These are phyloP conservation scores for Liopterus haemorrhoidalis DNA, from an alignment of 2,888 invertebrate species.

Conservation along the genomic window DNA sequence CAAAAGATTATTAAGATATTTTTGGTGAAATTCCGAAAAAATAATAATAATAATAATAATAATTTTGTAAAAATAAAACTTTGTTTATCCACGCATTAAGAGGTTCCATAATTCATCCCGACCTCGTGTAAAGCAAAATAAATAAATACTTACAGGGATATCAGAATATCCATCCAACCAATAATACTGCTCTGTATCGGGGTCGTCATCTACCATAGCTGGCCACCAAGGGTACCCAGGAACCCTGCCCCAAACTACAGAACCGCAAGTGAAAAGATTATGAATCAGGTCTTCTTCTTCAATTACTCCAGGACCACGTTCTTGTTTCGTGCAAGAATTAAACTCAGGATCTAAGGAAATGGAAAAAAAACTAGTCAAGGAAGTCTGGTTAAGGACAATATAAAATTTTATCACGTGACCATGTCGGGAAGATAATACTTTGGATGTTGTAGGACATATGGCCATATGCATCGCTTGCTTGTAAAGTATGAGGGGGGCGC, in stretches of 20 bases:
- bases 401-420: too few relatives aligned
- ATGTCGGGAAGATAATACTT: too few relatives aligned
- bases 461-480: too few relatives aligned
- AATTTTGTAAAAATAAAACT: too few relatives aligned
- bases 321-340: conserved; percentile 51
- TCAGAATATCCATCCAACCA: conserved; percentile 53
- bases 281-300: conserved; percentile 54
- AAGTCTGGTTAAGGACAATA: neutral
- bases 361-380: neutral
- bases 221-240: conserved; percentile 67
- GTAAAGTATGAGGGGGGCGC: too few relatives aligned
- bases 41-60: too few relatives aligned
- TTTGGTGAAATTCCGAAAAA: too few relatives aligned
- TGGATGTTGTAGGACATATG: too few relatives aligned
- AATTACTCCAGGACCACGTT: conserved; percentile 45
- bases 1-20: too few relatives aligned
- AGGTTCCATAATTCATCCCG: too few relatives aligned
- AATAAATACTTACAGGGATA: conserved; percentile 46
- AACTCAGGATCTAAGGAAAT: conserved; percentile 43
- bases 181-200: conserved; percentile 55
- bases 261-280: conserved; percentile 57
- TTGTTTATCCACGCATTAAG: too few relatives aligned
- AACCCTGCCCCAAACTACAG: conserved; percentile 60
- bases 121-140: neutral
- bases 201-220: conserved; percentile 64